Conservation (phyloP, 2,797 vertebrate species). For the Tolypeutes matacus region DNA sequence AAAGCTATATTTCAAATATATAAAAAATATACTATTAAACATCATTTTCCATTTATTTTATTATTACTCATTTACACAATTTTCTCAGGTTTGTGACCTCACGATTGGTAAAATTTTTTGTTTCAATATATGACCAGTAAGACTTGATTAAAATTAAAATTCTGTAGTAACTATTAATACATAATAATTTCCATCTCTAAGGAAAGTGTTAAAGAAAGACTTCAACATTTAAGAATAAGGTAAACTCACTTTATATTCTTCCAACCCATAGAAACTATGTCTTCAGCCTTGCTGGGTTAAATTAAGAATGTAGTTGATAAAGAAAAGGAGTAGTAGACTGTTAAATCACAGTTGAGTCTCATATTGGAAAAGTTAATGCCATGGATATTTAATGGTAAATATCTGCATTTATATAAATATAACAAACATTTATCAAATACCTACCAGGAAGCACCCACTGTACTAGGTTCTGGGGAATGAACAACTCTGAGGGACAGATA, state of each 20-base stretch:
- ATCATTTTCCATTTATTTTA: conserved; percentile 48
- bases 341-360: not conserved
- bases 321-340: not conserved
- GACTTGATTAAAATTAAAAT: conserved; percentile 1
- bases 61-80: conserved; percentile 46
- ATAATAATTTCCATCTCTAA: conserved; percentile 33
- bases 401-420: not conserved
- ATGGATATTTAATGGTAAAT: not conserved
- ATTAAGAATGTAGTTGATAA: not conserved
- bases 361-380: not conserved
- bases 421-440: not conserved
- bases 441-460: not conserved
- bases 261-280: not conserved
- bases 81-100: conserved; percentile 64
- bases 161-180: conserved; percentile 22
- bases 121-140: conserved; percentile 29
- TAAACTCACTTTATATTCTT: not conserved
- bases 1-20: conserved; percentile 43
- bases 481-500: not conserved
- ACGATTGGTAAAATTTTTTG: not conserved
- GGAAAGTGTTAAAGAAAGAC: not conserved
- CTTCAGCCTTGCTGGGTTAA: not conserved
- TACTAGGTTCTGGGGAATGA: not conserved
- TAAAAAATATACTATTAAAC: not conserved
- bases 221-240: conserved; percentile 30